Conservation (phyloP, 2,797 vertebrate genomes). For the Kryptopterus vitreolus region DNA sequence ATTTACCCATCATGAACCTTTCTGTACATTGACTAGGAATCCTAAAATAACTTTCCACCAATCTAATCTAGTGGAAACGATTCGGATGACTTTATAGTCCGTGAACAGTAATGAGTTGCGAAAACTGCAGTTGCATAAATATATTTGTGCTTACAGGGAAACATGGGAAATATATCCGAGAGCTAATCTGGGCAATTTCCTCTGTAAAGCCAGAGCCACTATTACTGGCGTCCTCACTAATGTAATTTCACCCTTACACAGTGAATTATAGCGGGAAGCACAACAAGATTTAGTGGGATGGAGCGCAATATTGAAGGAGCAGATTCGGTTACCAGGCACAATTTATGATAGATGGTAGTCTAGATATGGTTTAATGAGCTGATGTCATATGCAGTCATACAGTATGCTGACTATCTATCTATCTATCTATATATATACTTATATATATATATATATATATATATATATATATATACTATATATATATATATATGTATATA, state of each 20-base stretch:
- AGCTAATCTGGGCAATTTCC: slow-evolving; percentile 3
- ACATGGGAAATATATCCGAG: slow-evolving; percentile 7
- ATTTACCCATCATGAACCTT: slow-evolving; percentile 30
- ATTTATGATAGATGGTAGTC: slow-evolving; percentile 30
- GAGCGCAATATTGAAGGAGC: slow-evolving; percentile 24
- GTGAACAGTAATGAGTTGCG: neutral
- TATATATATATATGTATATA: too few species aligned
- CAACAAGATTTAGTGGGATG: slow-evolving; percentile 27
- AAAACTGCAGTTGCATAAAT: neutral
- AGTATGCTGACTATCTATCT: too few species aligned
- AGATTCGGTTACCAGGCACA: slow-evolving; percentile 23
- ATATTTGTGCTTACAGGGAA: neutral
- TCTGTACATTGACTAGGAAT: neutral
- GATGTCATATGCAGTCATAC: neutral
- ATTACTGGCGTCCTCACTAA: slow-evolving; percentile 28
- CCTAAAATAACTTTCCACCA: neutral
- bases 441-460: too few species aligned
- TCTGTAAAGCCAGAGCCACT: slow-evolving; percentile 34
- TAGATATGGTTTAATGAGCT: slow-evolving; percentile 32
- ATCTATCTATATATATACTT: too few species aligned
- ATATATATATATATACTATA: too few species aligned
- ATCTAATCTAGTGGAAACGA: neutral
- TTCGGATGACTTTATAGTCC: neutral
- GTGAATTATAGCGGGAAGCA: slow-evolving; percentile 23
- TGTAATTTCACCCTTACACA: slow-evolving; percentile 40